Conservation (phyloP, 2,113 vertebrate species). For the Charina bottae region DNA sequence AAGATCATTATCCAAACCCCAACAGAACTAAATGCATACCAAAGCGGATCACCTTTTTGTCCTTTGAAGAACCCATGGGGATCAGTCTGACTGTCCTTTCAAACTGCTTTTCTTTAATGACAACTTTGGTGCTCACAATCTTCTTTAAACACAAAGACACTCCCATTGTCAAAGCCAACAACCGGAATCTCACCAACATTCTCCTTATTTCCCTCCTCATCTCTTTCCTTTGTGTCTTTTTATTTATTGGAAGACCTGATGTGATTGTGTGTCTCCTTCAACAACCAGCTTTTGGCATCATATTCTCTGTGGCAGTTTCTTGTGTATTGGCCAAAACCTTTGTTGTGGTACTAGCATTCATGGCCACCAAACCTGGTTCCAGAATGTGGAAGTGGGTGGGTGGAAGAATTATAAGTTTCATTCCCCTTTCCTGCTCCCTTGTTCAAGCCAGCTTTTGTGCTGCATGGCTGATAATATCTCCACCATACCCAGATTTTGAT, state of each 20-base stretch:
- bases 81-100: background rate
- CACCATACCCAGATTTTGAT: no score
- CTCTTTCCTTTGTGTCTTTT: background rate
- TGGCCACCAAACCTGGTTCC: no score
- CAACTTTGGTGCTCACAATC: background rate
- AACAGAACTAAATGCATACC: background rate
- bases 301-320: no score
- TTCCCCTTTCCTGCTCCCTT: no score
- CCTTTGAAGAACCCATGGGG: background rate
- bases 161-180: background rate
- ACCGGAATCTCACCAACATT: background rate
- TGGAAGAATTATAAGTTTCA: no score
- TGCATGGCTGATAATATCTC: no score
- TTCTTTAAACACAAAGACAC: background rate
- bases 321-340: no score
- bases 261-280: no score
- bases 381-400: no score
- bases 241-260: background rate
- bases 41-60: background rate
- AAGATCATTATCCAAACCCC: background rate
- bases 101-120: background rate
- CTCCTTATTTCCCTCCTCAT: background rate
- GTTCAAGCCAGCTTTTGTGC: no score
- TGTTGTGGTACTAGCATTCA: no score
- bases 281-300: no score